Evolutionary conservation across 2,888 invertebrate species (phyloP), one percentile per base, ranked within the genome.

Genomic region (Galerucella calmariensis): DNA sequence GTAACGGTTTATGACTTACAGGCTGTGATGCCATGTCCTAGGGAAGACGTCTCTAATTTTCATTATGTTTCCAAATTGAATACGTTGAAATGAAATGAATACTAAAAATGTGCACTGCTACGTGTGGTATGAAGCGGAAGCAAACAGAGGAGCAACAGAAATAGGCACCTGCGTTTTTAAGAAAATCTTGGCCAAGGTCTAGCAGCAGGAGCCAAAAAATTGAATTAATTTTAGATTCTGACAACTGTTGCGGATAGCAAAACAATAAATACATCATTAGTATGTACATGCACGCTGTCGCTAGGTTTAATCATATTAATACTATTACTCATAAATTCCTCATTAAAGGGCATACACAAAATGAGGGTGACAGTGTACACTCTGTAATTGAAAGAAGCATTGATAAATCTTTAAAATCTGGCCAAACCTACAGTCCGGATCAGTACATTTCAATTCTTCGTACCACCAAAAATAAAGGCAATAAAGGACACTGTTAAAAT

Each of bases 31-130:
- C 73, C 75, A n/a, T 62, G 67, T 41, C 77, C 76, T 12, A 59
- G n/a, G 16, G 75, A 58, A 24, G 66, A 73, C 9, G 51, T 66
- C 2, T 74, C 72, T 14, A 51, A 16, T 20, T 78, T 77, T 75
- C 77, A 75, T 72, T 74, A 75, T 62, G 44, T 67, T 51, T 69
- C 61, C 20, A 77, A 78, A 67, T 14, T 77, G 48, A 72, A 65
- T 46, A 61, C 73, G 46, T 78, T 74, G 58, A 80, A 77, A 27
- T 35, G 48, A 67, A 24, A 12, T 74, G 41, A 67, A 51, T 41
- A 53, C 20, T 14, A 73, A 70, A 35, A 11, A 56, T 10, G 77
- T 71, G 4, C 2, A 16, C 10, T 77, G 77, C 65, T 77, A 61
- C 35, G 44, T 75, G 12, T 77, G 75, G 8, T 8, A 35, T 35